A percentile compares a stretch with the other conserved stretches of the same genome.
Conservation (phyloP, 2,888 invertebrate species). For the Coleophora flavipennella region DNA sequence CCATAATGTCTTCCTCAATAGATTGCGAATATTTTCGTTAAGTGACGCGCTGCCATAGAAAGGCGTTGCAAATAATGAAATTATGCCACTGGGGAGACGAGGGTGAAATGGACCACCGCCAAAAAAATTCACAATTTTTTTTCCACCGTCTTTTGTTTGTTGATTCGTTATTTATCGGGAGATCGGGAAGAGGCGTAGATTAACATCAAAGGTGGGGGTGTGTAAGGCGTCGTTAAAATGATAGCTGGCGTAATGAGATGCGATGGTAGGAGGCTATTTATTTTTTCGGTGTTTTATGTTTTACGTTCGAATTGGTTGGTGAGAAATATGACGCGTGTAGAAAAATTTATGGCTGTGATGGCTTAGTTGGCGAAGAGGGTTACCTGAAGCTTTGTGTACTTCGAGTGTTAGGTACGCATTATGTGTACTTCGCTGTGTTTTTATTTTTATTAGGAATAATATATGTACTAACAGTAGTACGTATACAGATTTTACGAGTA, state of each 20-base stretch:
- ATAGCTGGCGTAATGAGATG: slow-evolving; percentile 33
- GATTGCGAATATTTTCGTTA: slow-evolving; percentile 37
- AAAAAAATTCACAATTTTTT: slow-evolving; percentile 11
- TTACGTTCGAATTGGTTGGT: slow-evolving; percentile 2
- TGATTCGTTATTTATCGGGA: slow-evolving; percentile 58
- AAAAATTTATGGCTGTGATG: too few species aligned
- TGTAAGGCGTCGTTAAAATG: slow-evolving; percentile 47
- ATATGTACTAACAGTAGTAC: too few species aligned
- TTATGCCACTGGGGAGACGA: slow-evolving; percentile 28
- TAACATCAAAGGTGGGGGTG: slow-evolving; percentile 51
- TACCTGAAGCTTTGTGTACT: too few species aligned
- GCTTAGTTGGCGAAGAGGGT: slow-evolving; percentile 1
- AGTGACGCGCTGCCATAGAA: slow-evolving; percentile 31
- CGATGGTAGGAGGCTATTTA: slow-evolving; percentile 16
- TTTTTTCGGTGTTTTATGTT: not conserved
- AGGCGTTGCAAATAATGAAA: slow-evolving; percentile 49
- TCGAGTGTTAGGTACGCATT: too few species aligned
- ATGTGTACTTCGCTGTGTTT: too few species aligned
- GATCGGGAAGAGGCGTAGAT: slow-evolving; percentile 50
- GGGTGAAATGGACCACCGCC: slow-evolving; percentile 8
- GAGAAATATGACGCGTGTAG: too few species aligned
- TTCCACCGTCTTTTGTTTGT: slow-evolving; percentile 45
- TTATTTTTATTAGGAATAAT: too few species aligned
- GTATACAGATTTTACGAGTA: too few species aligned
- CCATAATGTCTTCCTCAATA: slow-evolving; percentile 15